Percentiles rank a stretch among this genome's conserved stretches.
These are phyloP conservation scores for Leptopilina myrica DNA, from an alignment of 2,888 invertebrate genomes.

Conservation along the genomic window DNA sequence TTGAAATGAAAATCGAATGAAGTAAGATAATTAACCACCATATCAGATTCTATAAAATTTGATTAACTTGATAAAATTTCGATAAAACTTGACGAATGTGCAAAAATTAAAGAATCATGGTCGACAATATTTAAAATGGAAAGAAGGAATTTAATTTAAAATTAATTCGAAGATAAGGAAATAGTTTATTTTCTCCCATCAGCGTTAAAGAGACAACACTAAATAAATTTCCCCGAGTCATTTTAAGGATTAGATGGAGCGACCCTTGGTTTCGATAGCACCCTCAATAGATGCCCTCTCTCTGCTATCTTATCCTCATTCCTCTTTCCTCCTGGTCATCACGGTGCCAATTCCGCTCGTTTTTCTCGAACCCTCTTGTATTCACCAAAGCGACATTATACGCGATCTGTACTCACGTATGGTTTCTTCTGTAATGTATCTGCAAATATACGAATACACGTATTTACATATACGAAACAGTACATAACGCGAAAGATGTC, in stretches of 20 bases:
- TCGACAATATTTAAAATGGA: no score
- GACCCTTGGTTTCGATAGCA: slow-evolving; percentile 40
- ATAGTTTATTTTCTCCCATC: neutral
- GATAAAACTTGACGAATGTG: no score
- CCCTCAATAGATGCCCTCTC: slow-evolving; percentile 42
- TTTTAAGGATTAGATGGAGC: neutral
- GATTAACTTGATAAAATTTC: no score
- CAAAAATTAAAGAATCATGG: no score
- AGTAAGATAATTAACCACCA: no score
- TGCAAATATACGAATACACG: slow-evolving; percentile 41
- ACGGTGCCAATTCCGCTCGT: slow-evolving; percentile 50
- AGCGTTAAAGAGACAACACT: neutral
- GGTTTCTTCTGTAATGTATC: slow-evolving; percentile 70
- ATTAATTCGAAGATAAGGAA: neutral
- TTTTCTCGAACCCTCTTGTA: slow-evolving; percentile 52
- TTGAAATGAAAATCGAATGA: no score
- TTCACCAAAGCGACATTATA: slow-evolving; percentile 51
- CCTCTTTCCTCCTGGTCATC: slow-evolving; percentile 40
- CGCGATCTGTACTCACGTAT: slow-evolving; percentile 61
- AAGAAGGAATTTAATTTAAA: neutral
- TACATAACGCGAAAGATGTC: slow-evolving; percentile 50
- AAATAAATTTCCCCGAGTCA: slow-evolving; percentile 34
- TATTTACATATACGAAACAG: slow-evolving; percentile 39
- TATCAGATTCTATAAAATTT: no score
- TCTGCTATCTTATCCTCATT: slow-evolving; percentile 46